Evolutionary conservation across 2,888 invertebrate genomes (phyloP), one percentile per base, ranked within the genome.

Genomic region (Ischnura elegans): DNA sequence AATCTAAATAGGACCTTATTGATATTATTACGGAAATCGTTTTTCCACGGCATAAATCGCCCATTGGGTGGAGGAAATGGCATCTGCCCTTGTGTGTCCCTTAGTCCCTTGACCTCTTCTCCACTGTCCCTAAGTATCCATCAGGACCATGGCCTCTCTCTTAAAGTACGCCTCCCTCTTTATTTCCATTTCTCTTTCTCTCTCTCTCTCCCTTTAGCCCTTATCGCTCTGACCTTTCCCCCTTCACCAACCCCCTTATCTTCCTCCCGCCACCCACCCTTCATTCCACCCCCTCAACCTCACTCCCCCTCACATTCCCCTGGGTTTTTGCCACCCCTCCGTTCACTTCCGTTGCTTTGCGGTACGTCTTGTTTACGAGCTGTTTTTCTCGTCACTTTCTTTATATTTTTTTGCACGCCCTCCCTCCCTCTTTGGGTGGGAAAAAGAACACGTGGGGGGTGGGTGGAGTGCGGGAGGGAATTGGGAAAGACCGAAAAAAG

Each of bases 271-370:
- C 25, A n/a, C 43, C n/a, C 66, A 29, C 42, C 76, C 93, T 29
- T 21, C 21, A 45, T 42, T 43, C 29, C 87, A 47, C 46, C 47
- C 87, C 29, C 51, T 47, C 87, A 46, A 13, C 45, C 45, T 6
- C 46, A 46, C 46, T 47, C 21, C 61, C 55, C 55, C 87, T n/a
- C 42, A 36, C 25, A 25, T 55, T 93, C 76, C 51, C 46, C 51
- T 19, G 47, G 93, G 45, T 61, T 85, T 43, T 47, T 61, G 87
- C 47, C 84, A 45, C 36, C 55, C n/a, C 87, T 87, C 61, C 90
- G 61, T 90, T 90, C 90, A 61, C 90, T 90, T 90, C 61, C 90
- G 25, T 47, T 85, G 47, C 51, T 93, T 93, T 93, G 86, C 55
- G 61, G 85, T 86, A 21, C 87, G 46, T 51, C 85, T 85, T 93